Conservation (phyloP, 2,113 vertebrate species). For the Girardinichthys multiradiatus region DNA sequence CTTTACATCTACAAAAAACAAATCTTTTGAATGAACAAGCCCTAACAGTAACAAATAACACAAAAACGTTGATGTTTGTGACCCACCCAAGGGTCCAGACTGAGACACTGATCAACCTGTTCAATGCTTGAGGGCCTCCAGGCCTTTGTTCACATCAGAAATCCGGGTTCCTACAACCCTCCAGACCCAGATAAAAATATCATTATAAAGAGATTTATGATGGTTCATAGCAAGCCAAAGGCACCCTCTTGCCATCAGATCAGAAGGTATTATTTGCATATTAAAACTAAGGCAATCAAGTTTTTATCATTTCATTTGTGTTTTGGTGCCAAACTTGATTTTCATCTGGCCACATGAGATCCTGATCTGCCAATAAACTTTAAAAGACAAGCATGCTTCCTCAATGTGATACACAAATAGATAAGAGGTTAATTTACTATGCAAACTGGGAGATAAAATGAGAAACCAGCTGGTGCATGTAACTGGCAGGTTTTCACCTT, state of each 20-base stretch:
- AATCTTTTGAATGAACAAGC: conserved; percentile 54
- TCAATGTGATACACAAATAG: too few species aligned
- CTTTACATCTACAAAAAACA: conserved; percentile 45
- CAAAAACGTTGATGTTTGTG: conserved; percentile 14
- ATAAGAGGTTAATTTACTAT: too few species aligned
- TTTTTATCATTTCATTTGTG: conserved; percentile 37
- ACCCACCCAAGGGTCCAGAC: conserved; percentile 43
- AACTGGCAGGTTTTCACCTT: background rate
- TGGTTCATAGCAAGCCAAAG: conserved; percentile 38
- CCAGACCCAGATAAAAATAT: conserved; percentile 10
- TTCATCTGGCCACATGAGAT: conserved; percentile 31
- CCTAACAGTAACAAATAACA: conserved; percentile 25
- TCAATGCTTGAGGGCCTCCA: conserved; percentile 13
- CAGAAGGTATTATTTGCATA: conserved; percentile 17
- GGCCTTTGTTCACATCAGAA: conserved; percentile 17
- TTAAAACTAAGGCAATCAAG: conserved; percentile 23
- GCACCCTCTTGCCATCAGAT: conserved; percentile 21
- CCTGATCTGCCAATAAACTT: conserved; percentile 39
- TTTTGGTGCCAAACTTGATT: conserved; percentile 44
- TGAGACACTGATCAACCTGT: conserved; percentile 47
- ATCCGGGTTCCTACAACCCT: background rate
- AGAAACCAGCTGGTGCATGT: too few species aligned
- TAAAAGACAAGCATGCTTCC: too few species aligned
- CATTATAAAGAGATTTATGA: conserved; percentile 26
- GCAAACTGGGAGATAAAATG: too few species aligned